Evolutionary conservation across 2,113 vertebrate genomes (phyloP), one percentile per base, ranked within the genome.

Genomic region (Delphinus delphis): DNA sequence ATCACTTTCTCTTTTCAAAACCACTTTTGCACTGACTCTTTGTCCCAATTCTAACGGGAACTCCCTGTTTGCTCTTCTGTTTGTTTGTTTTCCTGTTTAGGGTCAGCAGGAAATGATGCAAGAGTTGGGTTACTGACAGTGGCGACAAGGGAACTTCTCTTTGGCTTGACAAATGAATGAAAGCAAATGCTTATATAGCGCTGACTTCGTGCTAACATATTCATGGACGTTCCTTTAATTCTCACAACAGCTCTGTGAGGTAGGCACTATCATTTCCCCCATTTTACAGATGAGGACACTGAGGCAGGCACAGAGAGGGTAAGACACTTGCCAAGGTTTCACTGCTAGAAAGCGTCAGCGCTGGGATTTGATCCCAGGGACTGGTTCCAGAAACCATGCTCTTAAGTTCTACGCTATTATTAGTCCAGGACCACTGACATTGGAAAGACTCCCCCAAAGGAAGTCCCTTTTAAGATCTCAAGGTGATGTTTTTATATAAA

Each of bases 1-100:
- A 77, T 28, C 88, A n/a, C 33, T 25, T 68, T 86, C 31, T 95
- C 81, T 67, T 96, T 87, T 84, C 63, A 7, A 89, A 97, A 73
- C 50, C 74, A 83, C 18, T 36, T 55, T 90, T 77, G 62, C 31
- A 58, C 17, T 47, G 79, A 91, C 31, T 82, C 65, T 44, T 44
- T 85, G 65, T 68, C 70, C 65, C 65, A 74, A 0, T n/a, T 95
- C 84, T 65, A 68, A 85, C 21, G 36, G 50, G 68, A 55, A 41
- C 18, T 92, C 70, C 73, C 47, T 44, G 12, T 21, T 92, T 81
- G 68, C 47, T 14, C 12, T 15, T 91, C 67, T 77, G 58, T 68
- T 93, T 95, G 47, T 50, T 86, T 96, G 62, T 58, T 71, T 65
- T 74, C 55, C 79, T 87, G 11, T 47, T 76, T 44, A 18, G 68